These are phyloP conservation scores for human (Homo sapiens) DNA, from an alignment of 2,113 vertebrate species.

Conservation along the genomic window GRCh38 chr13:40408501-40409000, in stretches of 20 bases:
- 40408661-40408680: not conserved
- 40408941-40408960: not conserved
- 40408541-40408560: not conserved
- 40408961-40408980: not conserved
- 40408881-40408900: not conserved
- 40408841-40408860: not conserved
- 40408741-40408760: constrained; percentile 32
- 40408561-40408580: not conserved
- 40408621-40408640: constrained; percentile 25
- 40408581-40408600: not conserved
- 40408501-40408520: not conserved
- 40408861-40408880: not conserved
- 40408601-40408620: not conserved
- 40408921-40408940: constrained; percentile 27
- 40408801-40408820: not conserved
- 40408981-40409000: not conserved
- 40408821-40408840: not conserved
- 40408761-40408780: not conserved
- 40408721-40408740: not conserved
- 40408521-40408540: not conserved
- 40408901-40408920: constrained; percentile 4
- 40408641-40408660: not conserved
- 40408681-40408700: not conserved
- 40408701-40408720: constrained; percentile 16
- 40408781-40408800: constrained; percentile 34